Percentiles rank a stretch among this genome's conserved stretches.
phyloP scores from a whole-genome alignment of 2,797 vertebrate species.

The Melanotaenia trifasciata region DNA sequence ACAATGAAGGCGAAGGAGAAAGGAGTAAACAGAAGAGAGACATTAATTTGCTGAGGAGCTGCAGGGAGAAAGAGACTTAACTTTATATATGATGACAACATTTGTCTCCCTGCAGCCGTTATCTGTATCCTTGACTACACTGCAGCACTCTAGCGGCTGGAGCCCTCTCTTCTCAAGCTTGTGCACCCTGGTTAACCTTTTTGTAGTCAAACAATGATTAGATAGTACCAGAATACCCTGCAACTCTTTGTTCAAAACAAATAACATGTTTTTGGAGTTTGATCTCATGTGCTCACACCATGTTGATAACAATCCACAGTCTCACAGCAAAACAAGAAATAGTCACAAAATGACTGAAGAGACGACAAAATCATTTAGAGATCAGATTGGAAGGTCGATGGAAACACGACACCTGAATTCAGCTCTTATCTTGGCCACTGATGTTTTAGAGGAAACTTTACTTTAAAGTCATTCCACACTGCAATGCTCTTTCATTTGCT shows the following conservation, averaged over 20 bases:
- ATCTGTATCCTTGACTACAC: constrained; percentile 56
- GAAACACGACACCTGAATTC: neutral
- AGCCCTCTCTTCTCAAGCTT: constrained; percentile 26
- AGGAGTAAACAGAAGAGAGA: constrained; percentile 45
- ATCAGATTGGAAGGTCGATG: neutral
- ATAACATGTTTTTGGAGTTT: constrained; percentile 6
- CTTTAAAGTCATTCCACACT: neutral
- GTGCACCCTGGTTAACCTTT: constrained; percentile 27
- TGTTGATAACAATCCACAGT: neutral
- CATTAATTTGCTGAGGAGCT: constrained; percentile 42
- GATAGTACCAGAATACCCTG: constrained; percentile 19
- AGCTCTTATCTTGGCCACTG: neutral
- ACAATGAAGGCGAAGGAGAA: constrained; percentile 29
- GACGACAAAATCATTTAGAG: neutral
- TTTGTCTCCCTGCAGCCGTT: constrained; percentile 49
- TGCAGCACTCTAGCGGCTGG: constrained; percentile 25
- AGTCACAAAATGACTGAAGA: neutral
- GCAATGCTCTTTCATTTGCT: neutral
- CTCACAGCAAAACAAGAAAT: neutral
- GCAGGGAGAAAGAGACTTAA: constrained; percentile 14
- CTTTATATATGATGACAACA: constrained; percentile 43
- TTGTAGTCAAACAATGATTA: constrained; percentile 17
- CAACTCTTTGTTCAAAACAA: constrained; percentile 7
- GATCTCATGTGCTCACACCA: neutral
- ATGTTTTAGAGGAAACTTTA: neutral